Conservation (phyloP, 2,888 invertebrate species). For the Iselma pallidipennis region DNA sequence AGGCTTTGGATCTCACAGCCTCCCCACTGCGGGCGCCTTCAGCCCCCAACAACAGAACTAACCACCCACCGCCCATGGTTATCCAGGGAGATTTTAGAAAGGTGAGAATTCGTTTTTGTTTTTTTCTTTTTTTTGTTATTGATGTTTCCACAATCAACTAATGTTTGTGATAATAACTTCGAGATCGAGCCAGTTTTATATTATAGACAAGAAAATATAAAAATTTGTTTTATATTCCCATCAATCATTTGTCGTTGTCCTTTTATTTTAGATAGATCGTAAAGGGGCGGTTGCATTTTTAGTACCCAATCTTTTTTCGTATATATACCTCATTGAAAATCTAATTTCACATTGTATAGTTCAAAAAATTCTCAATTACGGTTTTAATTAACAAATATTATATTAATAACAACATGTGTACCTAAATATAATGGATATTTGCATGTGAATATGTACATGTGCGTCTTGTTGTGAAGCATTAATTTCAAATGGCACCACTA, state of each 20-base stretch:
- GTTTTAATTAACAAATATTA: conserved; percentile 11
- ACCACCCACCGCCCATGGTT: conserved; percentile 76
- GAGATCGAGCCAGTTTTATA: too few relatives aligned
- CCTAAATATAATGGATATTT: too few relatives aligned
- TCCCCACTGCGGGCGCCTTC: conserved; percentile 83
- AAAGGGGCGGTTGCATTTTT: too few relatives aligned
- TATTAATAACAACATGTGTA: conserved; percentile 6
- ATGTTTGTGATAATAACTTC: too few relatives aligned
- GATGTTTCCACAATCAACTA: background rate
- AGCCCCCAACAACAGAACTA: conserved; percentile 62
- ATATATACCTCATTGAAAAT: too few relatives aligned
- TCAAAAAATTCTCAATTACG: conserved; percentile 5
- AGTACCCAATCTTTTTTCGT: too few relatives aligned
- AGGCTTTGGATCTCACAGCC: conserved; percentile 89
- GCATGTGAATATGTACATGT: too few relatives aligned
- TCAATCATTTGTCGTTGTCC: too few relatives aligned
- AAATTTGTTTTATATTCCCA: too few relatives aligned
- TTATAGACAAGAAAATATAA: too few relatives aligned
- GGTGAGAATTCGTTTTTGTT: conserved; percentile 55
- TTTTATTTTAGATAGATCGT: too few relatives aligned
- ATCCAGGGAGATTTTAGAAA: conserved; percentile 94
- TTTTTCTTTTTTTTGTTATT: background rate
- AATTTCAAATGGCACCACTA: background rate
- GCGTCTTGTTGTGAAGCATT: background rate
- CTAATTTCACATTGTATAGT: too few relatives aligned